A percentile compares a stretch with the other conserved stretches of the same genome.
phyloP scores from a whole-genome alignment of 2,797 vertebrate genomes.

The Tapirus indicus region DNA sequence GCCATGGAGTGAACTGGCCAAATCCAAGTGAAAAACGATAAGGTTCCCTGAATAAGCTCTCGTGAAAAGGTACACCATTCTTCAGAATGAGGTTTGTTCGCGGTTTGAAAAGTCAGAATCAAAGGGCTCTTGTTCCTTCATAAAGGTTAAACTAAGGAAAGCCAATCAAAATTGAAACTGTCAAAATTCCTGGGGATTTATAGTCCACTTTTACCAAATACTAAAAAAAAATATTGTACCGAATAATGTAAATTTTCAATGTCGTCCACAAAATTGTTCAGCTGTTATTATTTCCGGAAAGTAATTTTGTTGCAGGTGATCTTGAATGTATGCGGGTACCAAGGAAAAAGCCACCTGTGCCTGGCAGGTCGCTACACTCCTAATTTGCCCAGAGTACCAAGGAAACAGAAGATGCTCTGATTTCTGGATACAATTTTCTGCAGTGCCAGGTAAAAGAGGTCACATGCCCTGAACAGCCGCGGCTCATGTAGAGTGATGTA shows the following conservation, averaged over 20 bases:
- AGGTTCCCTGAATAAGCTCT: constrained; percentile 18
- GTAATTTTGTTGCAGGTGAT: constrained; percentile 25
- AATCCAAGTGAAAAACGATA: constrained; percentile 46
- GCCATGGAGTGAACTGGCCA: background rate
- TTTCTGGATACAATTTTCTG: constrained; percentile 67
- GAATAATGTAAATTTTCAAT: background rate
- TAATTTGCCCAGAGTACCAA: background rate
- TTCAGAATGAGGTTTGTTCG: constrained; percentile 7
- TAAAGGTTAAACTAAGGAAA: constrained; percentile 51
- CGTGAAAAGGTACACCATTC: background rate
- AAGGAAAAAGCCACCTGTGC: constrained; percentile 72
- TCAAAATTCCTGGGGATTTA: constrained; percentile 43
- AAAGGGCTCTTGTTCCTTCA: constrained; percentile 1
- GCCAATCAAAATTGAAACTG: background rate
- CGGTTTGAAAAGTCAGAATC: constrained; percentile 33
- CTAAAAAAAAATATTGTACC: background rate
- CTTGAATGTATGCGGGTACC: constrained; percentile 9
- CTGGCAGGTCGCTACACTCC: constrained; percentile 35
- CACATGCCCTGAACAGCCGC: constrained; percentile 62
- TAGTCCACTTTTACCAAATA: constrained; percentile 5
- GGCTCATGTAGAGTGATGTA: background rate
- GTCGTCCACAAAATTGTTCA: background rate
- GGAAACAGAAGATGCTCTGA: constrained; percentile 54
- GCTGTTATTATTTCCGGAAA: constrained; percentile 52
- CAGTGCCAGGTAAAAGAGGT: constrained; percentile 76